Evolutionary conservation across 2,797 vertebrate genomes (phyloP).

Genomic region (Denticeps clupeoides): DNA sequence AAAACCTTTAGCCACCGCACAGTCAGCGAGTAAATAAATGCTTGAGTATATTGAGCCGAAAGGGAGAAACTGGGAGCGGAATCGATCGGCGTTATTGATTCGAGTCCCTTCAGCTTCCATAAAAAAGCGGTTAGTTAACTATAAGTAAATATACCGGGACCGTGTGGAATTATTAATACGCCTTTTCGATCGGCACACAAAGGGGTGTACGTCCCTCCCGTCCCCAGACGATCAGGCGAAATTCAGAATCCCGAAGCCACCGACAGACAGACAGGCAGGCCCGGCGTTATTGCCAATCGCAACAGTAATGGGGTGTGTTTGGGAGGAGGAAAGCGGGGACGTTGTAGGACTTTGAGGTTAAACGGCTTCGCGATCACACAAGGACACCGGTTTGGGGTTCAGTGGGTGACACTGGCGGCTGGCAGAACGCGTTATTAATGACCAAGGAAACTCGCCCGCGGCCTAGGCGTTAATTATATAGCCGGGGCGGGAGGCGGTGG

Average conservation of each 20-base stretch:
- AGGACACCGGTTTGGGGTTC: conserved; percentile 52
- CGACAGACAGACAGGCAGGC: too few species aligned
- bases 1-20: too few species aligned
- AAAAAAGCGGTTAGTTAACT: conserved; percentile 38
- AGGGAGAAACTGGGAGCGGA: conserved; percentile 38
- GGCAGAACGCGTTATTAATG: conserved; percentile 66
- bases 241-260: neutral
- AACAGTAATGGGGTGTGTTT: neutral
- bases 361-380: conserved; percentile 46
- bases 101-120: conserved; percentile 41
- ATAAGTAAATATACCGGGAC: conserved; percentile 37
- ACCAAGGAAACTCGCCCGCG: conserved; percentile 58
- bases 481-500: conserved; percentile 42
- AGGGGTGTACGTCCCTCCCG: conserved; percentile 28
- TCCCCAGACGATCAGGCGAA: neutral
- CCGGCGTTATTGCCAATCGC: too few species aligned
- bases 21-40: conserved; percentile 64
- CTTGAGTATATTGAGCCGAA: conserved; percentile 53
- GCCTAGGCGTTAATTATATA: conserved; percentile 66
- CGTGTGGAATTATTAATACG: conserved; percentile 40
- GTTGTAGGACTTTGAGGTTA: conserved; percentile 9
- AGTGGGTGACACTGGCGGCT: conserved; percentile 53
- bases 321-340: neutral
- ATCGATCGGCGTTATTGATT: conserved; percentile 58
- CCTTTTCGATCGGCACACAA: conserved; percentile 37